These are phyloP conservation scores for Numenius phaeopus DNA, from an alignment of 2,797 vertebrate genomes.

Conservation along the genomic window DNA sequence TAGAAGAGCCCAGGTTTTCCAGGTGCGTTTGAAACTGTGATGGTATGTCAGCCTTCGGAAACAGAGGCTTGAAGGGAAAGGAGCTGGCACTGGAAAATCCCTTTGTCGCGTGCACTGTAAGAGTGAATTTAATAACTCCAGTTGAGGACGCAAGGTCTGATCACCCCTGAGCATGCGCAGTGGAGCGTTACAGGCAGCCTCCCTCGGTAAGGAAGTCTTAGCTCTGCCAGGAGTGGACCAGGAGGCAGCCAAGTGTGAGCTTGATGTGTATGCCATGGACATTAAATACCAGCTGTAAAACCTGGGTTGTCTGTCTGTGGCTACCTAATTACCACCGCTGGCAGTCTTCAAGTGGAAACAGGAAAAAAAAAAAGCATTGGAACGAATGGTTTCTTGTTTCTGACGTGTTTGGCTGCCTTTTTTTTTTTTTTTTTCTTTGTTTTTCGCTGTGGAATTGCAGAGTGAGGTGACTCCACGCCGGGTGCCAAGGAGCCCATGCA, in stretches of 20 bases:
- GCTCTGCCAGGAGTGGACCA: background rate
- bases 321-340: background rate
- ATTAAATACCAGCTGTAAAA: background rate
- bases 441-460: background rate
- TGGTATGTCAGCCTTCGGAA: background rate
- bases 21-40: background rate
- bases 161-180: accelerated
- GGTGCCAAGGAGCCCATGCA: background rate
- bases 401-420: background rate
- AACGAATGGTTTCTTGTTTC: background rate
- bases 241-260: background rate
- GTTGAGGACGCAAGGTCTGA: background rate
- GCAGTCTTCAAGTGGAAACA: background rate
- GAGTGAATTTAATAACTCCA: background rate
- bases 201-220: background rate
- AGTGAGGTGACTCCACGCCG: background rate
- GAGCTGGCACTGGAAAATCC: background rate
- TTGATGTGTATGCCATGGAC: background rate
- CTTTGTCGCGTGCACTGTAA: accelerated
- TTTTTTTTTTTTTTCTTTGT: background rate
- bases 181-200: accelerated
- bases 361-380: background rate
- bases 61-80: background rate
- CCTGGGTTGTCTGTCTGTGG: background rate
- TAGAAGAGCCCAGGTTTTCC: background rate